These are phyloP conservation scores for Yponomeuta cagnagella DNA, from an alignment of 2,888 invertebrate genomes.

Conservation along the genomic window DNA sequence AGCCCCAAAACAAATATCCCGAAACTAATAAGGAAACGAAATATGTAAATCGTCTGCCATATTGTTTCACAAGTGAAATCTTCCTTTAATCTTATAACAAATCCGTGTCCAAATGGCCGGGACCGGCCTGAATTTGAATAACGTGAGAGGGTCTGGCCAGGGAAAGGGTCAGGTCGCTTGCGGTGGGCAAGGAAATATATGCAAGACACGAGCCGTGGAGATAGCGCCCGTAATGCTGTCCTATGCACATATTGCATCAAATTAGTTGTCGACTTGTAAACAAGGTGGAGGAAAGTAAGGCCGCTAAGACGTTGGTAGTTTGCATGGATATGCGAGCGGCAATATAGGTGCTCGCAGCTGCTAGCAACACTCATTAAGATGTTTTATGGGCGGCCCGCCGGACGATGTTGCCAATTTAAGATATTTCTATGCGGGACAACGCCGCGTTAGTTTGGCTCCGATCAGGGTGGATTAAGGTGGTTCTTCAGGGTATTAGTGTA, in stretches of 20 bases:
- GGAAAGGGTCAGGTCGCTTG: slow-evolving; percentile 61
- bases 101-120: slow-evolving; percentile 76
- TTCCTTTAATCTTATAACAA: slow-evolving; percentile 78
- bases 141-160: slow-evolving; percentile 52
- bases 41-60: slow-evolving; percentile 75
- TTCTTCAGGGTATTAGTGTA: slow-evolving; percentile 72
- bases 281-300: slow-evolving; percentile 69
- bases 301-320: slow-evolving; percentile 72
- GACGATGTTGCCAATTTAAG: slow-evolving; percentile 75
- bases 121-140: slow-evolving; percentile 68
- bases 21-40: slow-evolving; percentile 77
- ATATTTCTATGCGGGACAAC: slow-evolving; percentile 75
- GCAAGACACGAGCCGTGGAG: slow-evolving; percentile 72
- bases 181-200: slow-evolving; percentile 65
- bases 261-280: slow-evolving; percentile 76
- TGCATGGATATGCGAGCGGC: slow-evolving; percentile 75
- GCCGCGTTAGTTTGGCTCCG: slow-evolving; percentile 73
- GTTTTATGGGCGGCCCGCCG: slow-evolving; percentile 74
- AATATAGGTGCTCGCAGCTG: slow-evolving; percentile 74
- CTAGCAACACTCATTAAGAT: slow-evolving; percentile 76
- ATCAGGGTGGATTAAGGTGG: slow-evolving; percentile 71
- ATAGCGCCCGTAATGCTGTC: slow-evolving; percentile 72
- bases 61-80: slow-evolving; percentile 77
- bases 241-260: slow-evolving; percentile 78
- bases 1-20: slow-evolving; percentile 76